These are phyloP conservation scores for Ptychoptera albimana DNA, from an alignment of 2,888 invertebrate genomes.

Conservation along the genomic window DNA sequence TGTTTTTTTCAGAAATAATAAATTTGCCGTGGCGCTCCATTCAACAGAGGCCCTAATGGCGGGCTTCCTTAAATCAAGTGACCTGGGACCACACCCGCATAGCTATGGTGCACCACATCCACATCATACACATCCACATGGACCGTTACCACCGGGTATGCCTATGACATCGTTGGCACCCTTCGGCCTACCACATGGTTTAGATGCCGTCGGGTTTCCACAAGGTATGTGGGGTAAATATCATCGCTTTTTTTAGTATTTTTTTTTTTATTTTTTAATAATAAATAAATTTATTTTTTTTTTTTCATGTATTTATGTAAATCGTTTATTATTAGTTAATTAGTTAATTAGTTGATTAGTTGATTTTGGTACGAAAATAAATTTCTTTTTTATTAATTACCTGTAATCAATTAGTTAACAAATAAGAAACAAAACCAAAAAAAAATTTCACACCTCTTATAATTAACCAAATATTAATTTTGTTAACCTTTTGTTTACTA, in stretches of 20 bases:
- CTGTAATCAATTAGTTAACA: too few relatives aligned
- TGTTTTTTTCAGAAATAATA: constrained; percentile 1
- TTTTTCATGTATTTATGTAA: not conserved
- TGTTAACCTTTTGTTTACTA: too few relatives aligned
- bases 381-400: too few relatives aligned
- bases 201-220: constrained; percentile 33
- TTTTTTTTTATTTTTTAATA: not conserved
- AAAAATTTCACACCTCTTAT: too few relatives aligned
- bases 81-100: constrained; percentile 30
- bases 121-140: constrained; percentile 29
- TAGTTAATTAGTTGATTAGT: too few relatives aligned
- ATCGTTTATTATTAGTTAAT: not conserved
- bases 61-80: constrained; percentile 30
- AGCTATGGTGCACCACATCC: constrained; percentile 31
- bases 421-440: too few relatives aligned
- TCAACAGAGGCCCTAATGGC: constrained; percentile 33
- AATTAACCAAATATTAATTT: too few relatives aligned
- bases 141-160: constrained; percentile 31
- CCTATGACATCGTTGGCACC: constrained; percentile 31
- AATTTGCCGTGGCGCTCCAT: constrained; percentile 28
- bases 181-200: constrained; percentile 31
- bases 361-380: too few relatives aligned
- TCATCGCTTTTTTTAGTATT: constrained; percentile 4
- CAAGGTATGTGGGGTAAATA: constrained; percentile 36
- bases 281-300: not conserved